Evolutionary conservation across 2,113 vertebrate species (phyloP).

Genomic region (Tragulus kanchil): DNA sequence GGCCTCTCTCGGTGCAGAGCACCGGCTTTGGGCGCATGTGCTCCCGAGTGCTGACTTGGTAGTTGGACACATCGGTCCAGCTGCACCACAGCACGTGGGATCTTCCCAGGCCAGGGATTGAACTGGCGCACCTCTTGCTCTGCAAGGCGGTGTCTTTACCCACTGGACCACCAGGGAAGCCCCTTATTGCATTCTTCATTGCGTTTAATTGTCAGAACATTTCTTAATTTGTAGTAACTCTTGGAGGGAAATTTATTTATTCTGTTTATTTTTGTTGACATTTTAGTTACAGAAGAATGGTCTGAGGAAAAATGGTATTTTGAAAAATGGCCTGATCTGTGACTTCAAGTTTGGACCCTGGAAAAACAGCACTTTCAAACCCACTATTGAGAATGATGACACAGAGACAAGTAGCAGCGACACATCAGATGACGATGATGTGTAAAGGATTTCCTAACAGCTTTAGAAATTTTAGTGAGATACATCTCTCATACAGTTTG

Average conservation of each 20-base stretch:
- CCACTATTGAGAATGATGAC: constrained; percentile 88
- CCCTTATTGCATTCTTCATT: not conserved
- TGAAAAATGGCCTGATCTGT: constrained; percentile 89
- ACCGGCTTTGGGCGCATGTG: no score
- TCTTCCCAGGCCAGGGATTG: no score
- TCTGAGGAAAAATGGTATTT: constrained; percentile 89
- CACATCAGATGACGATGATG: constrained; percentile 91
- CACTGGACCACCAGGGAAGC: no score
- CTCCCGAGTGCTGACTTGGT: no score
- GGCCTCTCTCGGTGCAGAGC: no score
- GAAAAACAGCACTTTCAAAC: constrained; percentile 89
- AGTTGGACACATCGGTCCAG: no score
- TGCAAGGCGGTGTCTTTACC: no score
- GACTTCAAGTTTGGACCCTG: constrained; percentile 88
- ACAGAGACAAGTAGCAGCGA: constrained; percentile 92
- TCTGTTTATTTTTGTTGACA: constrained; percentile 47
- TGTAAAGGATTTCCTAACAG: constrained; percentile 85
- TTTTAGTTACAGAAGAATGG: constrained; percentile 91
- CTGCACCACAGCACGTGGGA: no score
- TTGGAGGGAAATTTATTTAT: not conserved
- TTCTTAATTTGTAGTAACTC: not conserved
- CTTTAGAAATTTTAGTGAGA: constrained; percentile 78
- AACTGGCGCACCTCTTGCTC: no score
- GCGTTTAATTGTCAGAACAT: not conserved
- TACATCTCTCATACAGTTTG: constrained; percentile 82